A percentile compares a stretch with the other conserved stretches of the same genome.
These are phyloP conservation scores for Anableps anableps DNA, from an alignment of 2,797 vertebrate genomes.

Conservation along the genomic window DNA sequence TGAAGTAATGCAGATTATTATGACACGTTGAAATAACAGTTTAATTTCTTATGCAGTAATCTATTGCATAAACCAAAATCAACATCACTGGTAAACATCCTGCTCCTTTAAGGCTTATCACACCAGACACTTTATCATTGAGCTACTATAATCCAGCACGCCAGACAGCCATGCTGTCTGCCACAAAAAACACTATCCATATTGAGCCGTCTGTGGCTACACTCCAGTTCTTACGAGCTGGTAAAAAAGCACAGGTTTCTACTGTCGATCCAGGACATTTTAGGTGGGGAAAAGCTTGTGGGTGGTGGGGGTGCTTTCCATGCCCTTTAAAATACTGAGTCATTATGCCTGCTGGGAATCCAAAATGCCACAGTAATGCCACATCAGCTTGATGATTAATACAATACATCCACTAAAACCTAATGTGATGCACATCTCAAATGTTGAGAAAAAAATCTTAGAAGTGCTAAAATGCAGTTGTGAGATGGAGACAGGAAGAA, in stretches of 20 bases:
- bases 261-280: slow-evolving; percentile 43
- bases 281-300: slow-evolving; percentile 40
- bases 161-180: slow-evolving; percentile 54
- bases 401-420: slow-evolving; percentile 48
- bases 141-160: slow-evolving; percentile 41
- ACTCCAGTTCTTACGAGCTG: slow-evolving; percentile 48
- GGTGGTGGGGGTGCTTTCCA: slow-evolving; percentile 47
- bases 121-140: slow-evolving; percentile 39
- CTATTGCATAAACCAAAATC: background rate
- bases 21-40: background rate
- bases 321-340: slow-evolving; percentile 66
- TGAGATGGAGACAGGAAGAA: slow-evolving; percentile 17
- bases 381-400: slow-evolving; percentile 63
- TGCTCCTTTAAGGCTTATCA: slow-evolving; percentile 33
- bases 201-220: slow-evolving; percentile 49
- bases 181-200: slow-evolving; percentile 45
- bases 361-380: slow-evolving; percentile 64
- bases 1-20: background rate
- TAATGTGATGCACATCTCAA: slow-evolving; percentile 52
- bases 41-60: slow-evolving; percentile 15
- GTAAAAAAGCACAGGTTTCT: slow-evolving; percentile 57
- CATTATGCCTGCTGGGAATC: slow-evolving; percentile 47
- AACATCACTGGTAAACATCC: slow-evolving; percentile 26
- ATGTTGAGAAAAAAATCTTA: slow-evolving; percentile 19
- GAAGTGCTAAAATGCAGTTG: slow-evolving; percentile 50